These are phyloP conservation scores for Trogon melanurus DNA, from an alignment of 2,113 vertebrate genomes.

Conservation along the genomic window DNA sequence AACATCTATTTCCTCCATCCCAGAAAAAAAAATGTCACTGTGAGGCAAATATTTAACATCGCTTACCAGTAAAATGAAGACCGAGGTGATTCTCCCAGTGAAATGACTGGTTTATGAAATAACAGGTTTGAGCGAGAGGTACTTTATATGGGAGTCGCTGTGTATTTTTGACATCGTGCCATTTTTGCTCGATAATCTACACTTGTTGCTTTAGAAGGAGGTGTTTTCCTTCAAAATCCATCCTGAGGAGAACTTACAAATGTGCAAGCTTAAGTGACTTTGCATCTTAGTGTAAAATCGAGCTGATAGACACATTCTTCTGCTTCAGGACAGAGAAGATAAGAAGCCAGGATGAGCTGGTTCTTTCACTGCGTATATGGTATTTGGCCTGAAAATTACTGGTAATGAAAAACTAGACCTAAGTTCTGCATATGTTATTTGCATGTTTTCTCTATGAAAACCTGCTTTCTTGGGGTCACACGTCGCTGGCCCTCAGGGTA, in stretches of 20 bases:
- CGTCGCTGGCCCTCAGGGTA: not conserved
- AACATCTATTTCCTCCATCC: not conserved
- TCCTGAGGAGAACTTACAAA: not conserved
- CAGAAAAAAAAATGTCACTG: no score
- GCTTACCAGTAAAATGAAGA: not conserved
- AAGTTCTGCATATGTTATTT: not conserved
- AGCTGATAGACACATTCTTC: not conserved
- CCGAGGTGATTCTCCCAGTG: not conserved
- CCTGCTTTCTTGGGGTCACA: not conserved
- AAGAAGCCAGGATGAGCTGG: not conserved
- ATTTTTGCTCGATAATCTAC: not conserved
- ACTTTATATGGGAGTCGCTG: not conserved
- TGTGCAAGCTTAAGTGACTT: not conserved
- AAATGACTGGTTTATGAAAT: not conserved
- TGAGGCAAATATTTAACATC: not conserved
- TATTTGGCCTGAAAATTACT: not conserved
- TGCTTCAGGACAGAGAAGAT: not conserved
- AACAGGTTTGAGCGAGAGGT: not conserved
- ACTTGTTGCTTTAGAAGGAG: not conserved
- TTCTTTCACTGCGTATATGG: not conserved
- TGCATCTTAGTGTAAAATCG: not conserved
- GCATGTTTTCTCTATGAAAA: not conserved
- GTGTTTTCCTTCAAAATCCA: not conserved
- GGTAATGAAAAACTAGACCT: rapidly evolving
- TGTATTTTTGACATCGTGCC: not conserved